Conservation (phyloP, 2,888 invertebrate species). For the Gandaritis pyraliata region DNA sequence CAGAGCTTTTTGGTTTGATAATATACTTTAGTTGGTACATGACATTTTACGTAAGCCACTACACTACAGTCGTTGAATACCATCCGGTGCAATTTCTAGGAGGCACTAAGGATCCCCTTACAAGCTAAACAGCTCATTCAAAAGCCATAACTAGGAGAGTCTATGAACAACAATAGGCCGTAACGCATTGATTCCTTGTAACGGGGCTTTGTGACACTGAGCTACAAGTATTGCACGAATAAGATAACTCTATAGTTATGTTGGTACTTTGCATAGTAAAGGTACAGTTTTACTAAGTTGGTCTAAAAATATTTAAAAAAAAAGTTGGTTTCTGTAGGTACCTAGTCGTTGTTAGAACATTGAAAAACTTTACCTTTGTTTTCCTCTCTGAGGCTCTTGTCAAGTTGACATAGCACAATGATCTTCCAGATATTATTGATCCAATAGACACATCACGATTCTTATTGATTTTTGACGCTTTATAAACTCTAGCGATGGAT, state of each 20-base stretch:
- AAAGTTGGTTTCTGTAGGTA: no score
- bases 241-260: not conserved
- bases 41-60: not conserved
- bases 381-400: no score
- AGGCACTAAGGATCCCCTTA: constrained; percentile 60
- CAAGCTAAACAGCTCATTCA: constrained; percentile 69
- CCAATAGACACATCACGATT: no score
- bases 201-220: constrained; percentile 75
- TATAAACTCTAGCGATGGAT: no score
- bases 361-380: no score
- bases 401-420: no score
- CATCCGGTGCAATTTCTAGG: constrained; percentile 59
- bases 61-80: constrained; percentile 22
- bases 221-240: constrained; percentile 17
- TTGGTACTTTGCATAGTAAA: no score
- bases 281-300: no score
- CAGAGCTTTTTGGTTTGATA: constrained; percentile 6
- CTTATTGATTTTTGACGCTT: no score
- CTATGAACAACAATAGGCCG: constrained; percentile 75
- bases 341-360: no score
- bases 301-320: no score
- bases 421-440: no score
- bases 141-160: constrained; percentile 61
- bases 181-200: constrained; percentile 61
- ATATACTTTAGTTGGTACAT: not conserved